Evolutionary conservation across 2,113 vertebrate genomes (phyloP).

Genomic region (Pelmatolapia mariae): DNA sequence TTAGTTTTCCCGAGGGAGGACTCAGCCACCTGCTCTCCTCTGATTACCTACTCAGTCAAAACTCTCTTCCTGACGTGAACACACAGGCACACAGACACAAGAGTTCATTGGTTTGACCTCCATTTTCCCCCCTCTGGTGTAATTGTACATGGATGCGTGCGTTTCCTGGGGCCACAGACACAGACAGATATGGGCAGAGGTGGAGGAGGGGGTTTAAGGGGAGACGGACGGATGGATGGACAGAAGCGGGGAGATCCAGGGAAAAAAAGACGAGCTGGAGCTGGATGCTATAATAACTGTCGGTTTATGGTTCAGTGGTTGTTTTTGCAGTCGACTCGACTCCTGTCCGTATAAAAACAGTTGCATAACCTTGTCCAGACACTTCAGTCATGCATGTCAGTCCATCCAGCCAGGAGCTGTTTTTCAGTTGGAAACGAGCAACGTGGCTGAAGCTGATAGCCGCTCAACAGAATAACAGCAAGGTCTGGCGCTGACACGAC

Average conservation of each 20-base stretch:
- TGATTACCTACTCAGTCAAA: slow-evolving; percentile 38
- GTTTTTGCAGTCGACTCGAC: slow-evolving; percentile 40
- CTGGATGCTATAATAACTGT: slow-evolving; percentile 50
- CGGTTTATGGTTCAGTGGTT: slow-evolving; percentile 46
- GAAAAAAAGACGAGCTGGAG: not conserved
- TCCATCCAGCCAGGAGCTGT: not conserved
- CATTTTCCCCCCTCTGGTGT: not conserved
- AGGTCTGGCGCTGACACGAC: not conserved
- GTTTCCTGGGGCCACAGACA: slow-evolving; percentile 44
- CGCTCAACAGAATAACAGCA: not conserved
- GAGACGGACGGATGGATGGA: not conserved
- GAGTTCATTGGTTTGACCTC: not conserved
- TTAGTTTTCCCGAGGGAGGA: slow-evolving; percentile 7
- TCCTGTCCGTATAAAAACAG: not conserved
- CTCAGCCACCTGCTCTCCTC: slow-evolving; percentile 41
- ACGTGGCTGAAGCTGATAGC: not conserved
- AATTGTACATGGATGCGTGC: slow-evolving; percentile 6
- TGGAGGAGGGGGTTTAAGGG: not conserved
- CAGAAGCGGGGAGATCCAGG: not conserved
- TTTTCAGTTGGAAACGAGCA: not conserved
- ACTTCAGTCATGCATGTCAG: slow-evolving; percentile 30
- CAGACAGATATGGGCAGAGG: slow-evolving; percentile 15
- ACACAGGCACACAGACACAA: not conserved
- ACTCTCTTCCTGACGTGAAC: not conserved
- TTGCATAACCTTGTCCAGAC: slow-evolving; percentile 43